Evolutionary conservation across 2,113 vertebrate genomes (phyloP).

Genomic region (Capra hircus): DNA sequence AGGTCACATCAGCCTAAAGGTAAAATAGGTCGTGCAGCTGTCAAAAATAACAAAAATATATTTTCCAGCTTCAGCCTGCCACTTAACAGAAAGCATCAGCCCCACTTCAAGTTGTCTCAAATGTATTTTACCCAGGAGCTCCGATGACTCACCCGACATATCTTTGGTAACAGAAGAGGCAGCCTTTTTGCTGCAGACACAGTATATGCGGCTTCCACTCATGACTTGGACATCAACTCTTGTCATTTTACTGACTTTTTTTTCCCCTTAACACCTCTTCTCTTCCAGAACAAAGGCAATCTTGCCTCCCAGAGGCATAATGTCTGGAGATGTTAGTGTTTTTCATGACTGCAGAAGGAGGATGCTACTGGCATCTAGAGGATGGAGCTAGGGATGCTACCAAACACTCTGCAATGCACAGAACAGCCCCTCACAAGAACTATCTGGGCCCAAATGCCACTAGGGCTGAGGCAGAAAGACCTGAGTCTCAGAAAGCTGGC

Average conservation of each 20-base stretch:
- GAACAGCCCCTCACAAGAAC: neutral
- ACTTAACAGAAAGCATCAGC: neutral
- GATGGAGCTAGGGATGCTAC: neutral
- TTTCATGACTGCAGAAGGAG: neutral
- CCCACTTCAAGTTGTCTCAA: neutral
- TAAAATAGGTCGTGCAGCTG: neutral
- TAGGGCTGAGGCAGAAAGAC: neutral
- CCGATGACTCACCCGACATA: neutral
- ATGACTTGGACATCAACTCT: neutral
- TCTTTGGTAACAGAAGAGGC: neutral
- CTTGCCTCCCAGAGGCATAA: neutral
- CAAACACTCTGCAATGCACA: neutral
- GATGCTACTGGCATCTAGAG: neutral
- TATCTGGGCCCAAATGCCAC: neutral
- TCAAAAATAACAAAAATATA: conserved; percentile 29
- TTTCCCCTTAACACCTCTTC: neutral
- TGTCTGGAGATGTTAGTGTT: neutral
- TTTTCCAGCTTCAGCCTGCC: neutral
- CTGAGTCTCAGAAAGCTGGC: neutral
- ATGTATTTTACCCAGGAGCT: neutral
- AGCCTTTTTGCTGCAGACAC: neutral
- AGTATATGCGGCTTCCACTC: neutral
- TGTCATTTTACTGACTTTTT: neutral
- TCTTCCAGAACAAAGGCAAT: neutral
- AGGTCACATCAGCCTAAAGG: neutral